phyloP scores from a whole-genome alignment of 2,797 vertebrate species.

The Pseudomugil tenellus region DNA sequence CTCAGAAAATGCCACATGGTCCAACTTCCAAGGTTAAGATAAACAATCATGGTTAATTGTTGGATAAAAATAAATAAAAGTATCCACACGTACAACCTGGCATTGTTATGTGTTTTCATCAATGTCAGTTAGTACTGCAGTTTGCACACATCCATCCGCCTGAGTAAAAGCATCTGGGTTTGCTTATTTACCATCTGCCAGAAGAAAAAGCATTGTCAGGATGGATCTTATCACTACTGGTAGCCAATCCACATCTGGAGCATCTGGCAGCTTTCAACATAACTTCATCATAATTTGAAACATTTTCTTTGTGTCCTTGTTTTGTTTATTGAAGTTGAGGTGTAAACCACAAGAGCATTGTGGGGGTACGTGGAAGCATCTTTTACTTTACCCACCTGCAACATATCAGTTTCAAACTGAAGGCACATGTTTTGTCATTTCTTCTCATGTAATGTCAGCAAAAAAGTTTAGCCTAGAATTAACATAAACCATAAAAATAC shows the following conservation, averaged over 20 bases:
- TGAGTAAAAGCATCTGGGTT: conserved; percentile 11
- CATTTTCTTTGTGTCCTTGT: conserved; percentile 17
- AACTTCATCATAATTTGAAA: neutral
- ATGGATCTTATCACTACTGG: neutral
- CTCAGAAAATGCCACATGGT: no score
- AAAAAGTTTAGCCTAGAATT: neutral
- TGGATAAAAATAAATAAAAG: neutral
- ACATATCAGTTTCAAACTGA: neutral
- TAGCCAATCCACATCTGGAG: conserved; percentile 20
- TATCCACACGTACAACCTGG: neutral
- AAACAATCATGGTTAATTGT: neutral
- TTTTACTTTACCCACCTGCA: neutral
- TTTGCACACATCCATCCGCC: neutral
- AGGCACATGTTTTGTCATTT: neutral
- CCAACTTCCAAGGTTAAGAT: neutral
- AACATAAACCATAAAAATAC: neutral
- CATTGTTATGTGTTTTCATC: neutral
- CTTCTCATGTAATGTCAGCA: neutral
- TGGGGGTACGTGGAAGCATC: neutral
- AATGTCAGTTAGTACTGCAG: neutral
- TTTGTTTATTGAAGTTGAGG: neutral
- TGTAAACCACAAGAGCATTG: neutral
- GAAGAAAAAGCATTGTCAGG: neutral
- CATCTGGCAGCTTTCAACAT: conserved; percentile 11
- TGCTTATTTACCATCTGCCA: conserved; percentile 9